Evolutionary conservation across 2,113 vertebrate species (phyloP).

Genomic region (Neotragus moschatus): DNA sequence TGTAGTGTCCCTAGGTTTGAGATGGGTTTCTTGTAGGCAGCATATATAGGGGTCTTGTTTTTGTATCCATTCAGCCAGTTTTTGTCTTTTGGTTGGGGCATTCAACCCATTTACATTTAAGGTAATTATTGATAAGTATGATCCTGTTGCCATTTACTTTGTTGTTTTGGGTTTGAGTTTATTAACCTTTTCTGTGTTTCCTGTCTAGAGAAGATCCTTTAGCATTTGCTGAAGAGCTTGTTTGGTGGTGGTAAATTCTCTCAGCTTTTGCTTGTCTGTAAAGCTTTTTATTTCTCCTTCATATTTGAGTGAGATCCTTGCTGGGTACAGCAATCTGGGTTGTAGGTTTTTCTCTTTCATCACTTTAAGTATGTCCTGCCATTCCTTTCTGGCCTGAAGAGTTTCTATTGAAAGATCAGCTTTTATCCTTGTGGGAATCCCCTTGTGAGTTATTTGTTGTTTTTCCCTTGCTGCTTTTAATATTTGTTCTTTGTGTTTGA

Average conservation of each 20-base stretch:
- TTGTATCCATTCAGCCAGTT: neutral
- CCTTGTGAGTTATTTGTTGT: neutral
- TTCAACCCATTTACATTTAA: neutral
- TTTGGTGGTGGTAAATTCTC: neutral
- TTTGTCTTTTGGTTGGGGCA: neutral
- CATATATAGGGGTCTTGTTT: neutral
- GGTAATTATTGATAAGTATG: neutral
- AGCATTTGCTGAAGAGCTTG: neutral
- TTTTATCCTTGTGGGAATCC: neutral
- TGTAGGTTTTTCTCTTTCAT: neutral
- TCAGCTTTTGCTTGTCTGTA: neutral
- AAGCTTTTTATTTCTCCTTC: neutral
- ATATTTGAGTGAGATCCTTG: neutral
- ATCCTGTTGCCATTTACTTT: neutral
- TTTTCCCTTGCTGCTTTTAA: neutral
- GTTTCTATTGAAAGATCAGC: neutral
- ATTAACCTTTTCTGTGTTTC: neutral
- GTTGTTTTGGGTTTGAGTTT: neutral
- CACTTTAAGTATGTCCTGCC: neutral
- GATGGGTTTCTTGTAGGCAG: neutral
- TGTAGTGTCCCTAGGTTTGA: too few relatives aligned
- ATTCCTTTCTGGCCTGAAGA: neutral
- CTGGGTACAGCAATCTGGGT: neutral
- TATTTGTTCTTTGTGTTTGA: neutral
- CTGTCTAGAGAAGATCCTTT: neutral